Percentiles rank a stretch among this genome's conserved stretches.
Evolutionary conservation across 2,113 vertebrate genomes (phyloP).

Genomic region (Plecotus auritus): DNA sequence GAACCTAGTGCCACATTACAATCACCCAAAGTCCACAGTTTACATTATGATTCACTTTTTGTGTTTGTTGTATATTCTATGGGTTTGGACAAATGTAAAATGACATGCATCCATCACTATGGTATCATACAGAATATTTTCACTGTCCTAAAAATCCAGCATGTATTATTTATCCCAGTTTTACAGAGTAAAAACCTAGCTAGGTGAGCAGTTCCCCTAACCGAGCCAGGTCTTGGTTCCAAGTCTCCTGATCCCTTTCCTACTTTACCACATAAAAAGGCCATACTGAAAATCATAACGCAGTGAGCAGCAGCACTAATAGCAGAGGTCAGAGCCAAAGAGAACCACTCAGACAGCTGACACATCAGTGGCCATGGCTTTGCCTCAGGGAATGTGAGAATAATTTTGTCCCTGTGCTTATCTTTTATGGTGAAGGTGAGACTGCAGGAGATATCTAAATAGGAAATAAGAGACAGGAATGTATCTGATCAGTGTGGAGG

Average conservation of each 20-base stretch:
- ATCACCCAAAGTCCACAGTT: background rate
- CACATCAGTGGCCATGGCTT: background rate
- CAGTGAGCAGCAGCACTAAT: background rate
- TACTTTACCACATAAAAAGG: constrained; percentile 1
- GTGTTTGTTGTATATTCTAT: background rate
- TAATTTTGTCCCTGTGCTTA: background rate
- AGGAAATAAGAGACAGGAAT: background rate
- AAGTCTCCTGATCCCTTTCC: background rate
- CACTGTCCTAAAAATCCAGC: background rate
- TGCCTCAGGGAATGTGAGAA: background rate
- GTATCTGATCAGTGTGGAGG: background rate
- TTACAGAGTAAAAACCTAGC: background rate
- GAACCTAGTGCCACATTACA: background rate
- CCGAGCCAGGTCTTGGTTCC: background rate
- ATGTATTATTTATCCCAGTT: constrained; percentile 35
- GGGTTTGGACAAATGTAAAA: background rate
- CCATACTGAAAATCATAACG: background rate
- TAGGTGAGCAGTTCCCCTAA: background rate
- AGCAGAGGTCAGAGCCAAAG: background rate
- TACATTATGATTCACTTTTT: background rate
- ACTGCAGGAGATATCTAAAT: background rate
- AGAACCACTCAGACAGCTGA: background rate
- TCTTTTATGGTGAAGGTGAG: constrained; percentile 11
- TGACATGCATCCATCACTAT: background rate
- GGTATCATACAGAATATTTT: background rate